Base-by-base conservation (phyloP, 2,797 vertebrate genomes). In the Numenius phaeopus region DNA sequence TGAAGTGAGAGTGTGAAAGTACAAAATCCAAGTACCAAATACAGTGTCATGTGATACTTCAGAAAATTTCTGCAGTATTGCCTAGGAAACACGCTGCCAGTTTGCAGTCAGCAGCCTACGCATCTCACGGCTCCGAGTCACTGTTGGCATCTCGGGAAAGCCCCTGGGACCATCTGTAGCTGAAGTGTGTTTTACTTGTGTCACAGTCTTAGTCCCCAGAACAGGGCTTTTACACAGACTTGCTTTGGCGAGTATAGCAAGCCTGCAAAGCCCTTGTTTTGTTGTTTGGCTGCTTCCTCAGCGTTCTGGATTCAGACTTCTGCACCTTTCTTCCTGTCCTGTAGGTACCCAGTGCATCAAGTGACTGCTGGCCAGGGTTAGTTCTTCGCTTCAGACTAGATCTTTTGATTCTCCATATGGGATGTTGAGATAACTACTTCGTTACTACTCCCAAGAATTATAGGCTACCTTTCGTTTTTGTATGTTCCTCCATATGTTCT, bases 41-140 rank as follows among this genome's bases (percentile, higher is more conserved):
- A 30, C 3, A 30, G 8, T 2, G 14, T 50, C 65, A 23, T 22
- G 52, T 78, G 77, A 39, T 59, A 13, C 12, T 65, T 76, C 16
- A 76, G 50, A 50, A 64, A 29, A 30, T 57, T 55, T 62, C 40
- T 78, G 46, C 80, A 66, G 71, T 40, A 76, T 92, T 91, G 79
- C 91, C 87, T 87, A 78, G 94, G 93, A 96, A 94, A 88, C 88
- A 55, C 39, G 14, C 62, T 89, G 73, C 64, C 85, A 86, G 93
- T 91, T 89, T 89, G 57, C 78, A 89, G 72, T 46, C 76, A 37
- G 85, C 90, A 65, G 89, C 94, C 92, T 15, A 81, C 40, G 7
- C 65, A 32, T 61, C 49, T 40, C 64, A 3, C 24, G 81, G 77
- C 89, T 94, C 73, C 0, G 0, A 83, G 71, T 46, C 71, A 2